Conservation (phyloP, 2,797 vertebrate species). For the Spinus pinus region DNA sequence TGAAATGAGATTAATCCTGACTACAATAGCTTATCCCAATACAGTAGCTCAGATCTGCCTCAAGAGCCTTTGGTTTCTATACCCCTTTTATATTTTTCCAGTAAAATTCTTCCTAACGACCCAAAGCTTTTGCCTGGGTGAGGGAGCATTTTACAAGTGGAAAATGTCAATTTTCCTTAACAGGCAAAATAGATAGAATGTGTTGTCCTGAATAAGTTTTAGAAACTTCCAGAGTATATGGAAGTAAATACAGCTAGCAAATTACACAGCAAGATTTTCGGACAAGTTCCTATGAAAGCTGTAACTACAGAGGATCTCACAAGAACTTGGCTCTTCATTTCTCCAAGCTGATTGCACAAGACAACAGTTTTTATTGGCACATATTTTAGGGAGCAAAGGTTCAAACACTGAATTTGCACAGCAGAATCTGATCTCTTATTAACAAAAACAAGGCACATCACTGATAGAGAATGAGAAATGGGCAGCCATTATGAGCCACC, state of each 20-base stretch:
- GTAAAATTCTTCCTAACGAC: background rate
- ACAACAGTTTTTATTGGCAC: background rate
- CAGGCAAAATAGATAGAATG: background rate
- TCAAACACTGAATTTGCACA: background rate
- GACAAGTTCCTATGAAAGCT: background rate
- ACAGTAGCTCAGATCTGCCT: background rate
- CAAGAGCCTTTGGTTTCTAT: background rate
- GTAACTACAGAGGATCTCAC: background rate
- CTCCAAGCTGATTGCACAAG: background rate
- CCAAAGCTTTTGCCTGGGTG: background rate
- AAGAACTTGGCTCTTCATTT: background rate
- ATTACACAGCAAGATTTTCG: background rate
- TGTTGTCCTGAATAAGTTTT: background rate
- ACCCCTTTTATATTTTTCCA: background rate
- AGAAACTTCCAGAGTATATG: background rate
- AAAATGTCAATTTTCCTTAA: background rate
- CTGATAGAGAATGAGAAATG: background rate
- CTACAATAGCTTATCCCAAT: background rate
- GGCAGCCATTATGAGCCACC: background rate
- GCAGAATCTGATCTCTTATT: background rate
- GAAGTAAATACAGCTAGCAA: background rate
- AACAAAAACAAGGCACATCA: background rate
- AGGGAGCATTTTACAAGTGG: background rate
- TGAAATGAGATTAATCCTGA: background rate
- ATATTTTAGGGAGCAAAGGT: background rate